Base-by-base conservation (phyloP, 2,888 invertebrate genomes). In the Ephialtes manifestator region DNA sequence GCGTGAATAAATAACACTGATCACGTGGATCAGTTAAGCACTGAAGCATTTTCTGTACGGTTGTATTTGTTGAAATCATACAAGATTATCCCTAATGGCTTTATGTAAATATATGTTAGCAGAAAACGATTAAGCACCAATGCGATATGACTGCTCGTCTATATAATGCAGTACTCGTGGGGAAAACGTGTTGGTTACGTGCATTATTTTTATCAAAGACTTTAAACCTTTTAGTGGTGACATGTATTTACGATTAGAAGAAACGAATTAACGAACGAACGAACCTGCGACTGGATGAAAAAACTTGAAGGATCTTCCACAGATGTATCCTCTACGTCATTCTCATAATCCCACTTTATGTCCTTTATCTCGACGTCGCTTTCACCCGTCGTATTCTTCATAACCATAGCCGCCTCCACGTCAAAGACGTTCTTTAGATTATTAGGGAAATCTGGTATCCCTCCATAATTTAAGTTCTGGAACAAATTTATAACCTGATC, bases 281-380 rank as follows among this genome's bases (percentile, higher is more conserved):
- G n/a, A 43, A 85, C 85, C 79, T 71, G 75, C 13, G 15, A 28
- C 4, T 39, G 58, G 4, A 72, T 51, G 51, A 28, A 43, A 51
- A 55, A 58, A 15, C 24, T 67, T 39, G 65, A 35, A 55, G 46
- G 35, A 67, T 75, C 68, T 4, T 53, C 70, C n/a, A 1, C 43
- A 10, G 31, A 15, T 4, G 15, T 75, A 8, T 39, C n/a, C 4
- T 81, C 55, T 0, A 67, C 71, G 15, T 72, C 70, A 4, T 86
- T 24, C 15, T 81, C 84, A 53, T 84, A 79, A 4, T 81, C 75
- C 81, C 84, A 84, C 70, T 75, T 78, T 3, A 78, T 5, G 39
- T 72, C 67, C 11, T 76, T 72, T 15, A 85, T 39, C 53, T 18
- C 20, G n/a, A 83, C 65, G 51, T 67, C 71, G 15, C 70, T 31